A percentile compares a stretch with the other conserved stretches of the same genome.
Evolutionary conservation across 2,888 invertebrate genomes (phyloP).

Genomic region (Leptopilina drosophilae): DNA sequence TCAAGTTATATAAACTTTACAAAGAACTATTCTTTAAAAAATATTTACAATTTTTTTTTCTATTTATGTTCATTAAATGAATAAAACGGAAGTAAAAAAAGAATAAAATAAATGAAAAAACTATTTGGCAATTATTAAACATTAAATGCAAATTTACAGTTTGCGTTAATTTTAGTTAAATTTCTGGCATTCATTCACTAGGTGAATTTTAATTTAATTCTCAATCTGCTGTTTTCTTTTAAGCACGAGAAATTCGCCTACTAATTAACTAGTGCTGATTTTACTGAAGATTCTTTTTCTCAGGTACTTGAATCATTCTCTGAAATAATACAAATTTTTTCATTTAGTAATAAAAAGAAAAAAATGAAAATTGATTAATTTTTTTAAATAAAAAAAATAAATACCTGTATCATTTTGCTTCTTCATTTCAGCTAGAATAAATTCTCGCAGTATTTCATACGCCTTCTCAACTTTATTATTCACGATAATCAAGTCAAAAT

Average conservation of each 20-base stretch:
- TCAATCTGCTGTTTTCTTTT: neutral
- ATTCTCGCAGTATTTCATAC: conserved; percentile 85
- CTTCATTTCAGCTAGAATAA: conserved; percentile 82
- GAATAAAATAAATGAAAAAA: neutral
- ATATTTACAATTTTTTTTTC: conserved; percentile 6
- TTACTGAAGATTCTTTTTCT: neutral
- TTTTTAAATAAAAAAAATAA: neutral
- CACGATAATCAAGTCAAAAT: conserved; percentile 89
- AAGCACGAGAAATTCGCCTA: neutral
- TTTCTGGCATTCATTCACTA: neutral
- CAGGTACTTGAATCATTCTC: conserved; percentile 27
- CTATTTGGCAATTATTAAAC: neutral
- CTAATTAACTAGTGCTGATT: conserved; percentile 21
- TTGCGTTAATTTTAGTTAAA: neutral
- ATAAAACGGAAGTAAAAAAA: neutral
- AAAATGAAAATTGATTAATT: neutral
- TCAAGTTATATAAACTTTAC: neutral
- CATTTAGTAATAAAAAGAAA: neutral
- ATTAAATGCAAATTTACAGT: conserved; percentile 36
- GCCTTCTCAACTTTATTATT: conserved; percentile 91
- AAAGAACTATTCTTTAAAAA: neutral
- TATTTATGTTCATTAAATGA: neutral
- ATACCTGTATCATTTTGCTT: conserved; percentile 75
- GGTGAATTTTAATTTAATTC: conserved; percentile 1
- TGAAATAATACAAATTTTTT: neutral